A percentile compares a stretch with the other conserved stretches of the same genome.
phyloP scores from a whole-genome alignment of 2,797 vertebrate species.

The Naso thynnoides region DNA sequence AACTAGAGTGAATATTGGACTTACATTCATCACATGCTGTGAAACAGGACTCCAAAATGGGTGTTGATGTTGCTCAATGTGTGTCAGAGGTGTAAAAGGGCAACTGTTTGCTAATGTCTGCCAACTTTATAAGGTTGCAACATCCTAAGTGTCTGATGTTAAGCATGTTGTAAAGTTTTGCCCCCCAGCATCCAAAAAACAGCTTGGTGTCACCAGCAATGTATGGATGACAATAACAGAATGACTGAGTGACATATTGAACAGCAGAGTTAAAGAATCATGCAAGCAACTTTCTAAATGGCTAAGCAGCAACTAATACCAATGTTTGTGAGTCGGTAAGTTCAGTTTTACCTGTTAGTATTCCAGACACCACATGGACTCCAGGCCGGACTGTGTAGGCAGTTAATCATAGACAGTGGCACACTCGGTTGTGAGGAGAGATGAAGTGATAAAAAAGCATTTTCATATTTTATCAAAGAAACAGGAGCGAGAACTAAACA shows the following conservation, averaged over 20 bases:
- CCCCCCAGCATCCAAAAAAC: not conserved
- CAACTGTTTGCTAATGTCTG: not conserved
- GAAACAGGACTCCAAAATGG: too few relatives aligned
- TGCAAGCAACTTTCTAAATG: not conserved
- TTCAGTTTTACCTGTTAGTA: not conserved
- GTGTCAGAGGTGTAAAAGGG: not conserved
- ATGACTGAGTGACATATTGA: not conserved
- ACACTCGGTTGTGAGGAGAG: not conserved
- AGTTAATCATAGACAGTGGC: not conserved
- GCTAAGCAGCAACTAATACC: not conserved
- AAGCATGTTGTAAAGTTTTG: not conserved
- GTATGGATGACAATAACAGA: too few relatives aligned
- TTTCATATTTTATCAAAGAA: conserved; percentile 19
- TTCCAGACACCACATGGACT: not conserved
- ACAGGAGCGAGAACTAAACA: not conserved
- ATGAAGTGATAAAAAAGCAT: conserved; percentile 23
- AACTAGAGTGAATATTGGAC: too few relatives aligned
- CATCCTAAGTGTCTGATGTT: not conserved
- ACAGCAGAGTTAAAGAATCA: not conserved
- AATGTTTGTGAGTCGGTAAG: not conserved
- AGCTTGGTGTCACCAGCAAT: too few relatives aligned
- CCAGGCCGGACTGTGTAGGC: not conserved
- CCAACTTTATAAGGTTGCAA: not conserved
- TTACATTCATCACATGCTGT: too few relatives aligned
- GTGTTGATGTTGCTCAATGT: not conserved